Conservation (phyloP, 2,113 vertebrate species). For the Piprites chloris region DNA sequence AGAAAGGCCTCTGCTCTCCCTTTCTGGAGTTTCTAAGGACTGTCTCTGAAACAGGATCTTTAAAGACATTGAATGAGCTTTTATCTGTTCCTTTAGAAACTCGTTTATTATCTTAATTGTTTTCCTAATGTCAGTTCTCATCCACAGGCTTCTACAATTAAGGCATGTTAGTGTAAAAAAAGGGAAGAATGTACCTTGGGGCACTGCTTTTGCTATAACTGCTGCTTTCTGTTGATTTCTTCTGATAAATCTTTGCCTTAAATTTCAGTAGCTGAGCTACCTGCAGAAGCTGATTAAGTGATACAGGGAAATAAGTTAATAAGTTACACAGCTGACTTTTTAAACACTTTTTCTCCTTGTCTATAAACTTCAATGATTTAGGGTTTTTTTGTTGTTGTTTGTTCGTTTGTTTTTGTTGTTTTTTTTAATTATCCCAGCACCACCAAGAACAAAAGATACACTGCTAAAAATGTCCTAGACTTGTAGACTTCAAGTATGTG, state of each 20-base stretch:
- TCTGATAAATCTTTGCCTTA: neutral
- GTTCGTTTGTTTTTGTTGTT: neutral
- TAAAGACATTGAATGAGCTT: conserved; percentile 44
- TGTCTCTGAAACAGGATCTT: conserved; percentile 56
- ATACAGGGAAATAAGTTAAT: neutral
- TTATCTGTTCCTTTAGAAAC: conserved; percentile 52
- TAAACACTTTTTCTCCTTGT: neutral
- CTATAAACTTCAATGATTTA: neutral
- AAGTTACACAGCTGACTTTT: neutral
- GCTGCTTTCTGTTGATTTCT: neutral
- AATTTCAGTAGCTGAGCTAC: neutral
- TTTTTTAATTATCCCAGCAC: neutral
- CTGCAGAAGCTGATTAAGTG: neutral
- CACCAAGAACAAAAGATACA: neutral
- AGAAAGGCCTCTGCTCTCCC: neutral
- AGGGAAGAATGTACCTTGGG: conserved; percentile 3
- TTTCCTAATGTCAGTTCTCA: conserved; percentile 51
- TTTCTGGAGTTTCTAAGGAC: neutral
- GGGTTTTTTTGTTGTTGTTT: neutral
- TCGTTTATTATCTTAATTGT: conserved; percentile 40
- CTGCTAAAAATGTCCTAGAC: neutral
- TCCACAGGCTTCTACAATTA: conserved; percentile 39
- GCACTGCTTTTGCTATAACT: neutral
- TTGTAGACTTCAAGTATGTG: neutral
- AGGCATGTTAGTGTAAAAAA: conserved; percentile 34